Evolutionary conservation across 2,113 vertebrate genomes (phyloP), one percentile per base, ranked within the genome.

Genomic region (Thalassoma bifasciatum): DNA sequence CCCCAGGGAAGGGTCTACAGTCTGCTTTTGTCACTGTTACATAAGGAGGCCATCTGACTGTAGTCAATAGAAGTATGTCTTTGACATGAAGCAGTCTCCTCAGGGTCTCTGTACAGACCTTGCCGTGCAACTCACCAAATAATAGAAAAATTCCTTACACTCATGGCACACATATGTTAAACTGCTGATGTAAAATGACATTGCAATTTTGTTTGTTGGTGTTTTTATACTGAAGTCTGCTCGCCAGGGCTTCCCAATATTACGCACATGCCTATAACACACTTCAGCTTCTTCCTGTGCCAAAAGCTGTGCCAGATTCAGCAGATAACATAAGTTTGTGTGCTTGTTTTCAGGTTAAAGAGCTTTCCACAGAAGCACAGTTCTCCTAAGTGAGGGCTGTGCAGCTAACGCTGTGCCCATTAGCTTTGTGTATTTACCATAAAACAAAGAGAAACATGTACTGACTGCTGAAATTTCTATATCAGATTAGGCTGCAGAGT

Each of bases 1-100:
- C 75, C 46, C 66, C 56, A 66, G 65, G 16, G 38, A 54, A 84
- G 61, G 63, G 66, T 53, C 72, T 66, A 47, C 59, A 69, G 59
- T 75, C 67, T 12, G 50, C 46, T 76, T 54, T 67, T 88, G 74
- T 65, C 51, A 23, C 54, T 58, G 51, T 86, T 85, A 81, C 80
- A 81, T 81, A 88, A 85, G 13, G 54, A 4, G 5, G 13, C 51
- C 14, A n/a, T 14, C 23, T 46, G 50, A 17, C 46, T 22, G 26
- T 53, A 70, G 58, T 65, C 37, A 11, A 69, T 24, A 54, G 40
- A 67, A 83, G 65, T 69, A 42, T 50, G 72, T 75, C 77, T 79
- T 42, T 75, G 81, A 79, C 68, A 56, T 23, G 37, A 19, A 46
- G 36, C 38, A 5, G 30, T 38, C 68, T 30, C 72, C 78, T 66